Conservation (phyloP, 2,797 vertebrate genomes). For the Cuniculus paca region DNA sequence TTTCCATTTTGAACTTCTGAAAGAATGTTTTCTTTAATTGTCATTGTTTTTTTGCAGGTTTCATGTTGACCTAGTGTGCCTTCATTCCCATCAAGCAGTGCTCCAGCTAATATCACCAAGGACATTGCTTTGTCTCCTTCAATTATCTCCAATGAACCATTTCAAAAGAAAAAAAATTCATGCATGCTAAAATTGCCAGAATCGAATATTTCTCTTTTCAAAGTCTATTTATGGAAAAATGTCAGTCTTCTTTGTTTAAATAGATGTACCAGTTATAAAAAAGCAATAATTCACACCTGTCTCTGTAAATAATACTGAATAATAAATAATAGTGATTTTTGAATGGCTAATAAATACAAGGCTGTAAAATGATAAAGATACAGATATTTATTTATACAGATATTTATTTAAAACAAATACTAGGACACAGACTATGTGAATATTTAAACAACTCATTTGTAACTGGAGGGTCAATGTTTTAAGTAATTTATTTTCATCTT, state of each 20-base stretch:
- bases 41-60: background rate
- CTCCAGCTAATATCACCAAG: background rate
- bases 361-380: background rate
- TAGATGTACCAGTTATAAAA: background rate
- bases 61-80: background rate
- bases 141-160: conserved; percentile 61
- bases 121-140: conserved; percentile 13
- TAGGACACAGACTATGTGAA: background rate
- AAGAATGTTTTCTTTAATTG: background rate
- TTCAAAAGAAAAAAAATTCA: background rate
- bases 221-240: conserved; percentile 38
- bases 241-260: conserved; percentile 20
- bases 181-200: background rate
- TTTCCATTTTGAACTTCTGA: conserved; percentile 18
- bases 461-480: background rate
- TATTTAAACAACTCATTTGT: background rate
- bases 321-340: background rate
- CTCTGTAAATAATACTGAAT: background rate
- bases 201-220: background rate
- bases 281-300: background rate
- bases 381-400: background rate
- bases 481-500: background rate
- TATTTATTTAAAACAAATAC: conserved; percentile 12
- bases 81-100: background rate
- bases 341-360: background rate